Conservation (phyloP, 2,888 invertebrate genomes). For the Orgyia antiqua region DNA sequence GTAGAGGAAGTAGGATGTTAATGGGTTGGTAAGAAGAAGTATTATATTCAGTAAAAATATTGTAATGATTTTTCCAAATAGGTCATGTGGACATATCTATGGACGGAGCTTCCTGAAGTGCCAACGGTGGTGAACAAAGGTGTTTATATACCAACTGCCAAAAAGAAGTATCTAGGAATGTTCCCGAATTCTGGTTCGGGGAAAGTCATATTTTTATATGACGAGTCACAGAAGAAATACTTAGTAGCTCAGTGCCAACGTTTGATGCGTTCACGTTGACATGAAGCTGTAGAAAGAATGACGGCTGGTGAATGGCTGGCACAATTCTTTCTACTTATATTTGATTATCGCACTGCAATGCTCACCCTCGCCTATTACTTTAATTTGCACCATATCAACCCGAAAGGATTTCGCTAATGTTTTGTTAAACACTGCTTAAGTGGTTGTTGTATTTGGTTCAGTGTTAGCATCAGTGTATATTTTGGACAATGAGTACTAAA, state of each 20-base stretch:
- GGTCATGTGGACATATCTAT: constrained; percentile 88
- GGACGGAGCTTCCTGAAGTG: constrained; percentile 84
- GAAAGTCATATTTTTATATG: constrained; percentile 75
- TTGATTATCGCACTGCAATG: constrained; percentile 60
- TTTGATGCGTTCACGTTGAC: constrained; percentile 66
- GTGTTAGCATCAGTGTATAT: too few species aligned
- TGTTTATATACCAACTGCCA: constrained; percentile 79
- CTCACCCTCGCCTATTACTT: constrained; percentile 58
- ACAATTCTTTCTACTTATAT: constrained; percentile 67
- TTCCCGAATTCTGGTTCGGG: constrained; percentile 81
- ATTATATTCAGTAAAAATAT: too few species aligned
- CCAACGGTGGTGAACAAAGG: constrained; percentile 84
- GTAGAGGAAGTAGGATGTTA: too few species aligned
- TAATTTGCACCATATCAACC: constrained; percentile 60
- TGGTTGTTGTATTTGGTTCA: too few species aligned
- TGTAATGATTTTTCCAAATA: constrained; percentile 40
- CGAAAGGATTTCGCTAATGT: constrained; percentile 50
- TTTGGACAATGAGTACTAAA: too few species aligned
- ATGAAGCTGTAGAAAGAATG: constrained; percentile 63
- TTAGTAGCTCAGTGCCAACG: constrained; percentile 62
- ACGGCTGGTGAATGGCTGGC: constrained; percentile 37
- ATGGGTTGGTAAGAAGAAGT: too few species aligned
- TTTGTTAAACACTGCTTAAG: constrained; percentile 25
- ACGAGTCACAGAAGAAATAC: constrained; percentile 64
- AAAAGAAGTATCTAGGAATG: constrained; percentile 80